Base-by-base conservation (phyloP, 2,797 vertebrate genomes). In the Geotrypetes seraphini region DNA sequence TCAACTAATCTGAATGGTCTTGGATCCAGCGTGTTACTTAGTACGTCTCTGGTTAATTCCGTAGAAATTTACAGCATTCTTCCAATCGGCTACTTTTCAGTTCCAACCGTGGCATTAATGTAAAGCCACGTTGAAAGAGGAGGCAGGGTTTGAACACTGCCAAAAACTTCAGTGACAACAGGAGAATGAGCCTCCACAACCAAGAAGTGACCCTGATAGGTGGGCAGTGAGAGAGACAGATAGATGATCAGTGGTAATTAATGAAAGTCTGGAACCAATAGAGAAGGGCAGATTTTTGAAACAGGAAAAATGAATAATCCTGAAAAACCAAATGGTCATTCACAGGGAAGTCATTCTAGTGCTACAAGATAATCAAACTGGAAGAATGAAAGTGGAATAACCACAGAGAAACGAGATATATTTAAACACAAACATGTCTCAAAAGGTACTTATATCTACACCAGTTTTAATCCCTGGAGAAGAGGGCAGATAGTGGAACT, bases 211-310 rank as follows among this genome's bases (percentile, higher is more conserved):
- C 57, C 74, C 83, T 0, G 90, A 97, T 50, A 75, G 91, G 15
- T 69, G 94, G 25, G 92, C 93, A 35, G 75, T 91, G 10, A 81
- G 91, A 5, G 92, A 96, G 38, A 64, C 90, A 12, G 88, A 89
- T 17, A 77, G 88, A 39, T 77, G 88, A 45, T 73, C 85, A 0
- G 83, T 90, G 12, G 81, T 89, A 7, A 81, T 99, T 41, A 86
- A 91, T 0, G 81, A 91, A 31, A 78, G 91, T 55, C 82, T 1
- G 53, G 75, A 26, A 73, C 31, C 47, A 50, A 27, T 24, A 24
- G n/a, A n/a, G n/a, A 53, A 35, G 47, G 42, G 8, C 46, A 33
- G 35, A 28, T 31, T 22, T 28, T 30, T 19, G 53, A 56, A 4
- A 18, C 47, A 10, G 58, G 65, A 16, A 42, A 50, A 21, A 36